Conservation (phyloP, 2,888 invertebrate species). For the Patella caerulea region DNA sequence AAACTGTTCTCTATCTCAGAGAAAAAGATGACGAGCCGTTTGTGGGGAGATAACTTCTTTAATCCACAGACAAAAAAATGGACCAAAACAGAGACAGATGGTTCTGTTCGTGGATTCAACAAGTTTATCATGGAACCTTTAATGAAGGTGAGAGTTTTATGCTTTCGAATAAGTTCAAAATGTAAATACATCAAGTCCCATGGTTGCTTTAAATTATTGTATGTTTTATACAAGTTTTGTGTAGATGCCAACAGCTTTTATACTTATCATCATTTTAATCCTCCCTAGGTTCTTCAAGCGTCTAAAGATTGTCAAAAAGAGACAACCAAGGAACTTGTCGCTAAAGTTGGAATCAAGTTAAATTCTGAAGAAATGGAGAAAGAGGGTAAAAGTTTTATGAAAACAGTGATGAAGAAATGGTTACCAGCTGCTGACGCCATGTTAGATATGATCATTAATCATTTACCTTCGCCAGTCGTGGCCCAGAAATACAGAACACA, state of each 20-base stretch:
- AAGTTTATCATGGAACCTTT: conserved; percentile 99
- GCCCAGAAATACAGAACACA: conserved; percentile 99
- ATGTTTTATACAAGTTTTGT: too few relatives aligned
- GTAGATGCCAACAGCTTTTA: too few relatives aligned
- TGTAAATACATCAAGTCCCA: background rate
- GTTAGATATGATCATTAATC: conserved; percentile 99
- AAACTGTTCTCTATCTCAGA: conserved; percentile 93
- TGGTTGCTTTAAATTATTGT: too few relatives aligned
- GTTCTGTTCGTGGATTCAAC: conserved; percentile 87
- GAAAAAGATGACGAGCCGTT: conserved; percentile 92
- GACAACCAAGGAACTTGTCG: conserved; percentile 87
- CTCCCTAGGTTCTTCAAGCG: conserved; percentile 48
- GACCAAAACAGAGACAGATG: conserved; percentile 74
- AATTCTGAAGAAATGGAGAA: conserved; percentile 95
- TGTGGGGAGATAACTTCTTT: conserved; percentile 99
- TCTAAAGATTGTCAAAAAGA: conserved; percentile 74
- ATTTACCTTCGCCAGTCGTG: conserved; percentile 97
- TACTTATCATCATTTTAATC: background rate
- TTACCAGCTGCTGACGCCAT: conserved; percentile 98
- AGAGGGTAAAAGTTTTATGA: conserved; percentile 95
- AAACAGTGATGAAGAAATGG: conserved; percentile 98
- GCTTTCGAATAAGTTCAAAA: background rate
- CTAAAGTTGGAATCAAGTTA: conserved; percentile 90
- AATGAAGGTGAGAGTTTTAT: conserved; percentile 82
- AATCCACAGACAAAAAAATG: conserved; percentile 97